A percentile compares a stretch with the other conserved stretches of the same genome.
Evolutionary conservation across 2,888 invertebrate genomes (phyloP).

Genomic region (Eilema griseolum): DNA sequence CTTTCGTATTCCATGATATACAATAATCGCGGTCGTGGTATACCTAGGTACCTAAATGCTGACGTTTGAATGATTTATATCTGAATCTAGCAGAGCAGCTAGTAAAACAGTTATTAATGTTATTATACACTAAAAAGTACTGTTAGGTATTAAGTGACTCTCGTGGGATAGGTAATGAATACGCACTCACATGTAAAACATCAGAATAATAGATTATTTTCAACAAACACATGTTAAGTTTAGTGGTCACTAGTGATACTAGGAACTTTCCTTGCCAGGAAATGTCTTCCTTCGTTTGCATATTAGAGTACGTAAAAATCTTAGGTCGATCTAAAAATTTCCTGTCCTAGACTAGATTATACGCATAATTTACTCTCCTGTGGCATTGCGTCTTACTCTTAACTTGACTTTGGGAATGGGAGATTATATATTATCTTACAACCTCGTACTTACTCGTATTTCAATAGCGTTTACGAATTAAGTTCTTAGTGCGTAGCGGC

Average conservation of each 20-base stretch:
- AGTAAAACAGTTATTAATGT: neutral
- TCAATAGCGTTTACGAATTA: neutral
- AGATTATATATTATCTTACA: neutral
- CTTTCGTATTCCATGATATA: neutral
- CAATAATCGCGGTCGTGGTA: neutral
- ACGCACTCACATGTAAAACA: neutral
- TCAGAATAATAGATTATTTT: neutral
- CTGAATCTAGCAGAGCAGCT: neutral
- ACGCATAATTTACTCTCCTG: neutral
- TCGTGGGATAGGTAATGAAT: neutral
- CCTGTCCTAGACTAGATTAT: neutral
- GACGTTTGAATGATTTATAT: neutral
- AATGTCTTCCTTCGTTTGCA: too few relatives aligned
- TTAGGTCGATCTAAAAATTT: neutral
- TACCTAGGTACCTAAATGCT: neutral
- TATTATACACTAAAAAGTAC: neutral
- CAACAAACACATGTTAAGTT: neutral
- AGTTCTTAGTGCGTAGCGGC: neutral
- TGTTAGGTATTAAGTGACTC: neutral
- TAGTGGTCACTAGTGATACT: neutral
- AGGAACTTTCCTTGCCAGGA: neutral
- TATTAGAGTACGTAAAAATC: too few relatives aligned
- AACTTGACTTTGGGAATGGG: neutral
- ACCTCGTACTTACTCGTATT: neutral
- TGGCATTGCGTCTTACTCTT: too few relatives aligned